Percentiles rank a stretch among this genome's conserved stretches.
Conservation (phyloP, 1,140 invertebrate species). For the Drosophila lacteicornis region DNA sequence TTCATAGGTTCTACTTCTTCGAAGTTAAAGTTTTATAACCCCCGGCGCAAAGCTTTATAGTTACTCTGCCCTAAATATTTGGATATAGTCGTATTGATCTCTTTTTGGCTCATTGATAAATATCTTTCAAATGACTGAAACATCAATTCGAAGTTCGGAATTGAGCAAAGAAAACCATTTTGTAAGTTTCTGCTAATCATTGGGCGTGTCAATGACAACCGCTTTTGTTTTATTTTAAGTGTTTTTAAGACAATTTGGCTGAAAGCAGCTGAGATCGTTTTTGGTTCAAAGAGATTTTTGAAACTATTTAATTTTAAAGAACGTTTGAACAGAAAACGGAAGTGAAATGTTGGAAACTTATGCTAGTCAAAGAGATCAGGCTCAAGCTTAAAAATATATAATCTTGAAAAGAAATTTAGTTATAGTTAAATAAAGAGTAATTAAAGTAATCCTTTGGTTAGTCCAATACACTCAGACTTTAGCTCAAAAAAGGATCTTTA, state of each 20-base stretch:
- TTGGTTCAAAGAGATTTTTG: neutral
- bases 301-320: neutral
- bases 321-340: neutral
- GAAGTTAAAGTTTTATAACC: conserved; percentile 36
- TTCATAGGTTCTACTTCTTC: conserved; percentile 15
- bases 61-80: neutral
- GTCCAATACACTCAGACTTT: too few species aligned
- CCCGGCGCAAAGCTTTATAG: conserved; percentile 33
- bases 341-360: neutral
- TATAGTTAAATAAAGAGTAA: too few species aligned
- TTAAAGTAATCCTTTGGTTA: too few species aligned
- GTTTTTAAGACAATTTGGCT: conserved; percentile 3
- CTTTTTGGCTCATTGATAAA: conserved; percentile 1
- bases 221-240: conserved; percentile 5
- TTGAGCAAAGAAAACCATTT: conserved; percentile 7
- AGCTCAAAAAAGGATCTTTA: too few species aligned
- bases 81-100: neutral
- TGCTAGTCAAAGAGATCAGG: neutral
- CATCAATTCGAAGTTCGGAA: conserved; percentile 10
- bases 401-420: too few species aligned
- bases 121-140: conserved; percentile 11
- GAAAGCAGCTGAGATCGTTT: conserved; percentile 6
- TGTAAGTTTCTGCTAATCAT: conserved; percentile 26
- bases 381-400: too few species aligned
- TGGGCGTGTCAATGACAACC: conserved; percentile 18